phyloP scores from a whole-genome alignment of 2,888 invertebrate species.

The Philhelius pedissequus region DNA sequence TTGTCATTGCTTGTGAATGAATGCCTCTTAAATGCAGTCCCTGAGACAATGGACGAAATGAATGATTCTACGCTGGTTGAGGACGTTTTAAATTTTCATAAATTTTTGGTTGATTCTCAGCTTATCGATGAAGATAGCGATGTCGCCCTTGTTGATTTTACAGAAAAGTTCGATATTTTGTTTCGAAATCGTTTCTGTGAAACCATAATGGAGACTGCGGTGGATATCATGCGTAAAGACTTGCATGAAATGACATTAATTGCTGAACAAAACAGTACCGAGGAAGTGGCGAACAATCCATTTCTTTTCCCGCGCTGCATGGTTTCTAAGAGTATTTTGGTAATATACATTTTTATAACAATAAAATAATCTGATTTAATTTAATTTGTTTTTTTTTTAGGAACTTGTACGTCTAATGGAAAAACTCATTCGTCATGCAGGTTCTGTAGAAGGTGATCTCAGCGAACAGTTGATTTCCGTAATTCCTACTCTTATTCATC shows the following conservation, averaged over 20 bases:
- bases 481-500: slow-evolving; percentile 86
- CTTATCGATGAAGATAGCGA: slow-evolving; percentile 80
- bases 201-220: slow-evolving; percentile 84
- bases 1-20: slow-evolving; percentile 84
- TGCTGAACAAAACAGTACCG: slow-evolving; percentile 78
- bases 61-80: slow-evolving; percentile 83
- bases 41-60: slow-evolving; percentile 86
- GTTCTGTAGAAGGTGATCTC: slow-evolving; percentile 54
- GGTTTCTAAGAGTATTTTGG: slow-evolving; percentile 79
- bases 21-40: slow-evolving; percentile 88
- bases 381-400: slow-evolving; percentile 59
- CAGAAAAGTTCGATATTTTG: slow-evolving; percentile 86
- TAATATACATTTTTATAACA: slow-evolving; percentile 68
- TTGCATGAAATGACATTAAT: slow-evolving; percentile 85
- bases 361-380: neutral
- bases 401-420: slow-evolving; percentile 77
- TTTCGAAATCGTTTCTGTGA: slow-evolving; percentile 89
- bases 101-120: slow-evolving; percentile 81
- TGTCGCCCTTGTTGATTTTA: slow-evolving; percentile 84
- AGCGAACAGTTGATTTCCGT: slow-evolving; percentile 82
- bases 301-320: slow-evolving; percentile 77
- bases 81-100: slow-evolving; percentile 84
- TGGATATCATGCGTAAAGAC: slow-evolving; percentile 88
- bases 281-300: slow-evolving; percentile 73
- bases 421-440: slow-evolving; percentile 74